Conservation (phyloP, 1,140 invertebrate species). For the Pollicipes pollicipes region DNA sequence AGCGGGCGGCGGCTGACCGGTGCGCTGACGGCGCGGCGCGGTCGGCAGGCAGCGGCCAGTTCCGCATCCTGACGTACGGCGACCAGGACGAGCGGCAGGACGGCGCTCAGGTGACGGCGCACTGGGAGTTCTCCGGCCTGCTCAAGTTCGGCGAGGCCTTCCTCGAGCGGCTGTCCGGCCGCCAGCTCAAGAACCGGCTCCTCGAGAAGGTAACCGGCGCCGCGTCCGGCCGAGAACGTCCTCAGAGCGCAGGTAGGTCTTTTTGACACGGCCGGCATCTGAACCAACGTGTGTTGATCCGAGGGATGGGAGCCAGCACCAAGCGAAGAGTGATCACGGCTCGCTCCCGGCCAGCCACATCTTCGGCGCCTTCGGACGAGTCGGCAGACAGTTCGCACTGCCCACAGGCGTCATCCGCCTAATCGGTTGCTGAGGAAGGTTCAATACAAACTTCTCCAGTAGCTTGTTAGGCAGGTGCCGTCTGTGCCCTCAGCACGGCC, state of each 20-base stretch:
- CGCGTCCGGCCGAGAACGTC: background rate
- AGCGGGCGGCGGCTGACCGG: too few species aligned
- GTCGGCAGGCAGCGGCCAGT: slow-evolving; percentile 58
- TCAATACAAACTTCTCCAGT: slow-evolving; percentile 25
- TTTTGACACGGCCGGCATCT: too few species aligned
- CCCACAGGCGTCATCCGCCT: slow-evolving; percentile 16
- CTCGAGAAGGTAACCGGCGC: slow-evolving; percentile 71
- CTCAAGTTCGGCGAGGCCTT: slow-evolving; percentile 89
- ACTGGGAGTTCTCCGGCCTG: slow-evolving; percentile 78
- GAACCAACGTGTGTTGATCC: too few species aligned
- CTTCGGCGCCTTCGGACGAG: too few species aligned
- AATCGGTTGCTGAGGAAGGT: slow-evolving; percentile 25
- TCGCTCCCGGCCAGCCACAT: too few species aligned
- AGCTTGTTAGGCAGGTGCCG: slow-evolving; percentile 26
- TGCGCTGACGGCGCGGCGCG: too few species aligned
- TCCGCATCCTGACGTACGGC: slow-evolving; percentile 80
- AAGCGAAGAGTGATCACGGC: background rate
- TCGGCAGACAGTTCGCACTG: background rate
- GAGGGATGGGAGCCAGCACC: background rate
- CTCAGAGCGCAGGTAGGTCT: too few species aligned
- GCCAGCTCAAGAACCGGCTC: slow-evolving; percentile 59
- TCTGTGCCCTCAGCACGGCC: slow-evolving; percentile 9
- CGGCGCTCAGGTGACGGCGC: slow-evolving; percentile 77
- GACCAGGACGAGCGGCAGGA: slow-evolving; percentile 64
- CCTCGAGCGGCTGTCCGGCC: slow-evolving; percentile 65